These are phyloP conservation scores for Clivina fossor DNA, from an alignment of 2,888 invertebrate species.

Conservation along the genomic window DNA sequence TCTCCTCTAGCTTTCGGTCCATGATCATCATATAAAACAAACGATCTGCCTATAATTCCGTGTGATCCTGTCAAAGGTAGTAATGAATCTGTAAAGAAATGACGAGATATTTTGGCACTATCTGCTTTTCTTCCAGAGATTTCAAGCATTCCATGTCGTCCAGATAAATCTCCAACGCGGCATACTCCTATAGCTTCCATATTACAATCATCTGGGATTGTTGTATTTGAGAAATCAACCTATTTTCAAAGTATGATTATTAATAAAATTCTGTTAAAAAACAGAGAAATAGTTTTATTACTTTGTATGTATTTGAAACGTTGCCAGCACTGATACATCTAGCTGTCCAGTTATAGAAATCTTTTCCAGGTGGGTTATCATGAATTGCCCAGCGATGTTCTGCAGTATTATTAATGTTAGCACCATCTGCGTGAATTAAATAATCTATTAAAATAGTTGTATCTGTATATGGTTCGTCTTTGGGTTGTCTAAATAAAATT, in stretches of 20 bases:
- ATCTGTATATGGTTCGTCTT: constrained; percentile 78
- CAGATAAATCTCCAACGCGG: constrained; percentile 75
- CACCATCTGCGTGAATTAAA: constrained; percentile 85
- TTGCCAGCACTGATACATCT: constrained; percentile 78
- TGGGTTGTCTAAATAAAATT: constrained; percentile 79
- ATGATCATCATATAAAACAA: constrained; percentile 85
- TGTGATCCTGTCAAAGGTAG: constrained; percentile 75
- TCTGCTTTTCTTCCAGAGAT: constrained; percentile 74
- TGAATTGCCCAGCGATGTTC: constrained; percentile 85
- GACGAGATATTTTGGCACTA: constrained; percentile 67
- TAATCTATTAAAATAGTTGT: constrained; percentile 82
- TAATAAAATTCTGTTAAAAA: not conserved
- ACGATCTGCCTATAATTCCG: constrained; percentile 75
- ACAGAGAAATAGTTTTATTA: too few relatives aligned
- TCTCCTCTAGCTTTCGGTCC: constrained; percentile 87
- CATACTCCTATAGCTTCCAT: constrained; percentile 63
- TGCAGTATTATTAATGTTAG: constrained; percentile 70
- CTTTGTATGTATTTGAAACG: constrained; percentile 77
- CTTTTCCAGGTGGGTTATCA: constrained; percentile 74
- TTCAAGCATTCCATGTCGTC: constrained; percentile 67
- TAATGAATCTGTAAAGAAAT: constrained; percentile 76
- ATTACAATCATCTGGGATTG: constrained; percentile 62
- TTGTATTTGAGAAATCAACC: constrained; percentile 64
- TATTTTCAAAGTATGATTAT: constrained; percentile 43
- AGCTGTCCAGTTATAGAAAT: constrained; percentile 89